These are phyloP conservation scores for Panthera uncia DNA, from an alignment of 2,113 vertebrate genomes.

Conservation along the genomic window DNA sequence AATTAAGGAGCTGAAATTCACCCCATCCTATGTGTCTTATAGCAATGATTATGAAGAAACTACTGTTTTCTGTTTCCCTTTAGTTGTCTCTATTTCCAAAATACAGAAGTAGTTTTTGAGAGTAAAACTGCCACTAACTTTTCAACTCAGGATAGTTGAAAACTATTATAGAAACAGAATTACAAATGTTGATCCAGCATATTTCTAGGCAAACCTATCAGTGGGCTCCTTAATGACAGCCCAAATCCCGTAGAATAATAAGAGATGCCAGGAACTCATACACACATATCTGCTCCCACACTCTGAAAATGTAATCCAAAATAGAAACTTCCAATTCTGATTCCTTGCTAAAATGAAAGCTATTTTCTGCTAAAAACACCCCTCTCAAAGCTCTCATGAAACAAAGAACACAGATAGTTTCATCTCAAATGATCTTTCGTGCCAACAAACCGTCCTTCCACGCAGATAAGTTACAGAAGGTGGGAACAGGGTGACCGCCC, in stretches of 20 bases:
- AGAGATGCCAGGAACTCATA: background rate
- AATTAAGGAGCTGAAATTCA: background rate
- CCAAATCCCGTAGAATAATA: background rate
- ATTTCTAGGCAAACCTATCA: background rate
- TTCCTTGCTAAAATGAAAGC: slow-evolving; percentile 35
- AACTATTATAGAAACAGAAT: slow-evolving; percentile 22
- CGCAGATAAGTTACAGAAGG: slow-evolving; percentile 61
- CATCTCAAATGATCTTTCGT: background rate
- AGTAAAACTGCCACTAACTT: background rate
- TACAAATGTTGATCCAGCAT: background rate
- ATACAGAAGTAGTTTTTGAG: background rate
- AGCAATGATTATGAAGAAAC: background rate
- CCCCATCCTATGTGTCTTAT: background rate
- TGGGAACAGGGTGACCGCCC: background rate
- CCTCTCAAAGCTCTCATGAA: slow-evolving; percentile 4
- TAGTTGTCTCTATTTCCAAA: background rate
- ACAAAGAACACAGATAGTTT: background rate
- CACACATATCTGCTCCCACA: background rate
- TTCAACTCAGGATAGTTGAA: background rate
- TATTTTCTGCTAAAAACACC: slow-evolving; percentile 19
- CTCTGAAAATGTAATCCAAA: background rate
- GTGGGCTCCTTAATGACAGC: background rate
- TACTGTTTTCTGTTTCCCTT: background rate
- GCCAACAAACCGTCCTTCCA: background rate
- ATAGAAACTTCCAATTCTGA: slow-evolving; percentile 49